These are phyloP conservation scores for Hemibagrus guttatus DNA, from an alignment of 2,797 vertebrate genomes.

Conservation along the genomic window DNA sequence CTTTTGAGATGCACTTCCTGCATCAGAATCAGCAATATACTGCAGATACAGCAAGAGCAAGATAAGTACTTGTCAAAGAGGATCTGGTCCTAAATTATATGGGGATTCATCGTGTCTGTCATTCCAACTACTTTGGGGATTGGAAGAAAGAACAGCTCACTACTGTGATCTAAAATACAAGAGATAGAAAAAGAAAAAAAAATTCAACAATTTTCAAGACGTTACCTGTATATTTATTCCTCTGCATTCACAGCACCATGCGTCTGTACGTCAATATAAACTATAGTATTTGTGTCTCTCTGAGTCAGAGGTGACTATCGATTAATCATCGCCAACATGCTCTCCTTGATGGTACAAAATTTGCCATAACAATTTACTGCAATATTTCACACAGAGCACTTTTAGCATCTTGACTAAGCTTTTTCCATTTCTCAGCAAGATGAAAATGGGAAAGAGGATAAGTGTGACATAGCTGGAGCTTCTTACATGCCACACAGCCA, in stretches of 20 bases:
- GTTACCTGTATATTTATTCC: not conserved
- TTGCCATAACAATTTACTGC: not conserved
- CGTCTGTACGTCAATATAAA: not conserved
- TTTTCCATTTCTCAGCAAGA: not conserved
- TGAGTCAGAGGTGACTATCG: not conserved
- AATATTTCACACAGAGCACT: not conserved
- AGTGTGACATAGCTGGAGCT: not conserved
- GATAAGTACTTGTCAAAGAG: not conserved
- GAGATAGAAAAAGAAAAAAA: not conserved
- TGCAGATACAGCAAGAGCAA: not conserved
- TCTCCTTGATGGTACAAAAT: not conserved
- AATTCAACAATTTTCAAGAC: not conserved
- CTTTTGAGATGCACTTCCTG: not conserved
- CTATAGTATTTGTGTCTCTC: not conserved
- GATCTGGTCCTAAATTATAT: not conserved
- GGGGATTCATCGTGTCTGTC: not conserved
- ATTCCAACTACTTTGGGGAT: not conserved
- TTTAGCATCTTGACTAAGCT: not conserved
- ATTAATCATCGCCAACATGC: not conserved
- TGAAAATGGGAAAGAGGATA: not conserved
- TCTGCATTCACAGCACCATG: not conserved
- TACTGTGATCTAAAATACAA: not conserved
- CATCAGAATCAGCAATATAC: not conserved
- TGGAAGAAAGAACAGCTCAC: not conserved
- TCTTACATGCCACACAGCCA: not conserved